Percentiles rank a stretch among this genome's conserved stretches.
These are phyloP conservation scores for Centropyge bicolor DNA, from an alignment of 2,797 vertebrate genomes.

Conservation along the genomic window DNA sequence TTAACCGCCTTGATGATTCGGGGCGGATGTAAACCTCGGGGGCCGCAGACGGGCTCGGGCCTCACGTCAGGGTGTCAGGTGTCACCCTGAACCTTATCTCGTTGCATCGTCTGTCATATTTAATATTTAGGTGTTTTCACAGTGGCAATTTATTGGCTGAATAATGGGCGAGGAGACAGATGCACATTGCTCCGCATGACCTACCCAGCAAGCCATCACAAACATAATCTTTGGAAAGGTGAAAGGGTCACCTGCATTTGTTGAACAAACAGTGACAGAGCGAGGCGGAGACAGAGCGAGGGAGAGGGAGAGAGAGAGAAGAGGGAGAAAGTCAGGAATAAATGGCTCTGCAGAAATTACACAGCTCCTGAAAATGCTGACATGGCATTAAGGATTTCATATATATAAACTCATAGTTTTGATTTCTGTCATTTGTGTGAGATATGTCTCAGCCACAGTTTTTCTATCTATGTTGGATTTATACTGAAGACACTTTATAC, in stretches of 20 bases:
- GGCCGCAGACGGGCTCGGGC: conserved; percentile 43
- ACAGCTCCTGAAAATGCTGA: not conserved
- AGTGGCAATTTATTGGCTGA: conserved; percentile 69
- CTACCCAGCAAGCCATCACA: conserved; percentile 51
- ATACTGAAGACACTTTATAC: not conserved
- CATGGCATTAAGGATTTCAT: not conserved
- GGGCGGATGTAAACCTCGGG: conserved; percentile 62
- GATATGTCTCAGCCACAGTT: not conserved
- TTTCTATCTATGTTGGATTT: not conserved
- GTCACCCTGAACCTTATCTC: conserved; percentile 68
- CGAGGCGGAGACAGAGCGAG: not conserved
- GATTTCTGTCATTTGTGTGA: not conserved
- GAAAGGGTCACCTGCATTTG: conserved; percentile 64
- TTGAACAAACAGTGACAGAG: conserved; percentile 47
- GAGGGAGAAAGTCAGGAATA: not conserved
- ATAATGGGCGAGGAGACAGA: conserved; percentile 66
- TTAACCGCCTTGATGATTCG: conserved; percentile 70
- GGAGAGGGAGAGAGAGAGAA: not conserved
- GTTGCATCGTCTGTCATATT: conserved; percentile 74
- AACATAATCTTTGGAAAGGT: conserved; percentile 61
- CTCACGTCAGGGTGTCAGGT: conserved; percentile 69
- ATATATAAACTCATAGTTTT: not conserved
- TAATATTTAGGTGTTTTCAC: conserved; percentile 78
- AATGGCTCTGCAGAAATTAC: not conserved
- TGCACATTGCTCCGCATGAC: conserved; percentile 54